Evolutionary conservation across 2,113 vertebrate genomes (phyloP).

Genomic region (Nyctibius bracteatus): DNA sequence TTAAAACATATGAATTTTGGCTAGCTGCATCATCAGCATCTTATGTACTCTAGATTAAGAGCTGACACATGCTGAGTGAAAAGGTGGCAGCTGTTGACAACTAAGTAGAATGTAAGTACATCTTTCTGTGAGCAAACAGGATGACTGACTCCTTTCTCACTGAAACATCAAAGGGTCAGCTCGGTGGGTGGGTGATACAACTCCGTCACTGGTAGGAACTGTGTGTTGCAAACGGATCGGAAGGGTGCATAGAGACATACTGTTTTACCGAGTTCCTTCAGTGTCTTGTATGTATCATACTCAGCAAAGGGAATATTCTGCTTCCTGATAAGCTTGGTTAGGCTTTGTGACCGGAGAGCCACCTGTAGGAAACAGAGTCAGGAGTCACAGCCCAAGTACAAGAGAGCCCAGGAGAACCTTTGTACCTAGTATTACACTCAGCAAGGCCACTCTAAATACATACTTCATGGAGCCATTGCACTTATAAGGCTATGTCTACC

Average conservation of each 20-base stretch:
- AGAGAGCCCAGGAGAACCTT: neutral
- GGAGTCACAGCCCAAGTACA: neutral
- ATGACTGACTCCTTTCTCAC: neutral
- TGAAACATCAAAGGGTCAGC: neutral
- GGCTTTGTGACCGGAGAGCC: slow-evolving; percentile 75
- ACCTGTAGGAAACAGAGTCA: slow-evolving; percentile 61
- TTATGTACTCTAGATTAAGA: neutral
- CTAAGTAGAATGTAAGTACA: neutral
- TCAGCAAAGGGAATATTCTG: slow-evolving; percentile 48
- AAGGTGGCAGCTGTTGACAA: neutral
- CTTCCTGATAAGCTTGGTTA: slow-evolving; percentile 73
- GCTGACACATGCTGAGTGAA: neutral
- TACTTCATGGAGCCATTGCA: neutral
- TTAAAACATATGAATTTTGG: neutral
- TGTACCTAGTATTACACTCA: neutral
- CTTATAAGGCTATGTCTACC: neutral
- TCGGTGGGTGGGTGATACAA: neutral
- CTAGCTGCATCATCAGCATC: neutral
- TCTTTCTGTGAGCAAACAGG: neutral
- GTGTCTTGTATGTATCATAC: slow-evolving; percentile 58
- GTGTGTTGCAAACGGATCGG: neutral
- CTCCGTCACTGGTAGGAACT: neutral
- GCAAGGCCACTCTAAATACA: neutral
- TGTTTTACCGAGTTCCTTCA: slow-evolving; percentile 74
- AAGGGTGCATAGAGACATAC: slow-evolving; percentile 47